These are phyloP conservation scores for Leucopsar rothschildi DNA, from an alignment of 2,113 vertebrate genomes.

Conservation along the genomic window DNA sequence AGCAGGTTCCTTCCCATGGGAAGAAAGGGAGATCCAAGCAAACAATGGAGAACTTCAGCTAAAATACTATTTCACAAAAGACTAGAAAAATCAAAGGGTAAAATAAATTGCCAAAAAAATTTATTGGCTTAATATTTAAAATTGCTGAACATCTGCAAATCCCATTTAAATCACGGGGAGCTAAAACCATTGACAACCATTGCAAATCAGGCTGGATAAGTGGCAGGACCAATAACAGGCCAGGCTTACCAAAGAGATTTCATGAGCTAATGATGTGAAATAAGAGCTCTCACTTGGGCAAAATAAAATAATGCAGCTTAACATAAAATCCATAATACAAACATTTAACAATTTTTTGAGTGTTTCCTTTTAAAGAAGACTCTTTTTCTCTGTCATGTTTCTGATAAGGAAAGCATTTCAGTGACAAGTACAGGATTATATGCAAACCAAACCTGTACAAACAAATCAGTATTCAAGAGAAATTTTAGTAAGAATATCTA, in stretches of 20 bases:
- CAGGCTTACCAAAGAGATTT: background rate
- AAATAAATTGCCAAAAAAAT: constrained; percentile 24
- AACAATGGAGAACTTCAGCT: background rate
- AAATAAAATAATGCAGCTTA: background rate
- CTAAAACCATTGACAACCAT: background rate
- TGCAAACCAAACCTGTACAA: background rate
- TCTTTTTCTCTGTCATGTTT: constrained; percentile 1
- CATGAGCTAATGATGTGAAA: background rate
- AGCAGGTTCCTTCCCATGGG: background rate
- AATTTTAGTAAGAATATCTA: background rate
- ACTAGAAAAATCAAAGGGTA: background rate
- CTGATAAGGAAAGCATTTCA: background rate
- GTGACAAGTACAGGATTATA: background rate
- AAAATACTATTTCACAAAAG: constrained; percentile 7
- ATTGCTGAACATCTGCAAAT: background rate
- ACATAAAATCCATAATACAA: background rate
- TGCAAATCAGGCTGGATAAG: background rate
- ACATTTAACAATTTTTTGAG: background rate
- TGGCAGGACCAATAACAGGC: background rate
- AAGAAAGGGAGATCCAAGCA: background rate
- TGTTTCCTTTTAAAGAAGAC: background rate
- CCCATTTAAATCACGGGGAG: background rate
- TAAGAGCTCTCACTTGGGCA: background rate
- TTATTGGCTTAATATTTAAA: constrained; percentile 28
- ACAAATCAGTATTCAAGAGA: background rate